Percentiles rank a stretch among this genome's conserved stretches.
Evolutionary conservation across 2,113 vertebrate species (phyloP).

Genomic region (Salvator merianae): DNA sequence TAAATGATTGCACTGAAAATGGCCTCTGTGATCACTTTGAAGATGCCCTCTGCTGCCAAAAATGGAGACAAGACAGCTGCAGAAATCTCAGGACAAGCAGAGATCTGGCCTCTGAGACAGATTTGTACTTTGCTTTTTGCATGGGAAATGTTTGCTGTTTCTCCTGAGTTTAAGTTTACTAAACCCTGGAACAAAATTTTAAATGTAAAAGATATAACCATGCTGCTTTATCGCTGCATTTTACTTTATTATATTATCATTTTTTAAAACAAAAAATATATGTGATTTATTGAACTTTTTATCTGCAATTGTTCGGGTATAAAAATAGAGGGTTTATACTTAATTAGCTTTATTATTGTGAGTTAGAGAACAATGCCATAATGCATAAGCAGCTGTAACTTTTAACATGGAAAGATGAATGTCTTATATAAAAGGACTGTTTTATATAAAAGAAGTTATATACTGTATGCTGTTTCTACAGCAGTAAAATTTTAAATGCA

Average conservation of each 20-base stretch:
- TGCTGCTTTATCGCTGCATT: neutral
- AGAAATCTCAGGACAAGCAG: too few relatives aligned
- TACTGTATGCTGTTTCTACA: conserved; percentile 28
- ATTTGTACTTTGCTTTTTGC: too few relatives aligned
- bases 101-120: too few relatives aligned
- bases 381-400: conserved; percentile 40
- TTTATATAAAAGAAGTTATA: conserved; percentile 28
- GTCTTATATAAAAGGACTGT: conserved; percentile 40
- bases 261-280: neutral
- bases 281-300: conserved; percentile 15
- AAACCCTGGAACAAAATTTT: neutral
- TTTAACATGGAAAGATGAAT: conserved; percentile 52
- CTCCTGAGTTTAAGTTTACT: neutral
- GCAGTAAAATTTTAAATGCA: conserved; percentile 41
- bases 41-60: too few relatives aligned
- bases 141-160: neutral
- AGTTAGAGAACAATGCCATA: conserved; percentile 26
- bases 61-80: too few relatives aligned
- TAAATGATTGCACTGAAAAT: too few relatives aligned
- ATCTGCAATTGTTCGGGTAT: conserved; percentile 24
- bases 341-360: conserved; percentile 45
- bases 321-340: conserved; percentile 48
- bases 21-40: too few relatives aligned
- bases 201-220: neutral
- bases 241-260: too few relatives aligned